A percentile compares a stretch with the other conserved stretches of the same genome.
Conservation (phyloP, 2,113 vertebrate genomes). For the Semnornis frantzii region DNA sequence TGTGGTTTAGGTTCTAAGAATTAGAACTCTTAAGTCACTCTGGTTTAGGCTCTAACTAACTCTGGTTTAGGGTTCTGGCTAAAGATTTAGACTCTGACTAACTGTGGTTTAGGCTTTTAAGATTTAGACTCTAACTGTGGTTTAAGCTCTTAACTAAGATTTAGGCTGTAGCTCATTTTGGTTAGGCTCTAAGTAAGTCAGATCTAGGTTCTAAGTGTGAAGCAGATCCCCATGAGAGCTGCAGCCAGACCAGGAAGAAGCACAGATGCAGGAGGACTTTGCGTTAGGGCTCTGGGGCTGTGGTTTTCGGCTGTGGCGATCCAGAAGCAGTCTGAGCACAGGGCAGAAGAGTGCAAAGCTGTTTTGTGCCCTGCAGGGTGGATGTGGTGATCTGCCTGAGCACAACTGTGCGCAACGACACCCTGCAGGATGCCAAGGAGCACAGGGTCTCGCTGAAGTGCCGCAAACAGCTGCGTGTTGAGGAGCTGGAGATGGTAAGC, state of each 20-base stretch:
- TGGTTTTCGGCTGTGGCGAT: not conserved
- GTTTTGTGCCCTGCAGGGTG: slow-evolving; percentile 79
- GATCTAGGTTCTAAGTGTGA: not conserved
- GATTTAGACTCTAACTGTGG: no score
- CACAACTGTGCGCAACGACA: slow-evolving; percentile 95
- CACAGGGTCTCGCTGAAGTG: slow-evolving; percentile 95
- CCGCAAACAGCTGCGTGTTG: slow-evolving; percentile 93
- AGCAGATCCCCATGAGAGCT: not conserved
- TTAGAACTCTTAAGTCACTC: not conserved
- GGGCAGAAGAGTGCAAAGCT: not conserved
- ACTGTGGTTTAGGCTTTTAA: no score
- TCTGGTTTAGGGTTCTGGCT: no score
- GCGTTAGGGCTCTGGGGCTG: not conserved
- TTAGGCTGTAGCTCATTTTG: no score
- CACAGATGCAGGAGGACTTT: not conserved
- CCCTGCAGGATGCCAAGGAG: slow-evolving; percentile 92
- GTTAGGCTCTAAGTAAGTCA: no score
- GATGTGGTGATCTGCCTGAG: slow-evolving; percentile 97
- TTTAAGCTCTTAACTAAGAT: not conserved
- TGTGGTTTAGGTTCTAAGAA: no score
- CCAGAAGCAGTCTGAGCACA: not conserved
- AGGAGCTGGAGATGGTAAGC: slow-evolving; percentile 96
- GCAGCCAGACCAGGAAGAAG: not conserved
- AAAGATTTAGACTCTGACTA: no score
- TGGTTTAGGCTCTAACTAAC: no score